phyloP scores from a whole-genome alignment of 2,113 vertebrate species.

The Hylia prasina region DNA sequence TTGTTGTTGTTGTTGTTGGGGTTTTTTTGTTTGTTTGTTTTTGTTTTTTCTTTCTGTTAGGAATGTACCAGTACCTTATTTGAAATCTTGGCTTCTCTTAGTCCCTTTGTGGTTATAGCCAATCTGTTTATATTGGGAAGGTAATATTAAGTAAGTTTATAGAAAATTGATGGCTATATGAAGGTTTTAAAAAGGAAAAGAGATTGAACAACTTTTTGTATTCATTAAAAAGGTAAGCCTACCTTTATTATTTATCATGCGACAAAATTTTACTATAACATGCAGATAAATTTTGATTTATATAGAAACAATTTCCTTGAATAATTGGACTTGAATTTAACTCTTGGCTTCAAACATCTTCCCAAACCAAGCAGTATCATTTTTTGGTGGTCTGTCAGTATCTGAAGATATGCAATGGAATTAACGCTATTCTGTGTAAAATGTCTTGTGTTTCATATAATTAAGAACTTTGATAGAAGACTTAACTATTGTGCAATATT shows the following conservation, averaged over 20 bases:
- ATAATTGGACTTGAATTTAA: background rate
- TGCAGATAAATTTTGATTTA: background rate
- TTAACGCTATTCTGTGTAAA: background rate
- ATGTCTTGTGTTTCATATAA: background rate
- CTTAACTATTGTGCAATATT: background rate
- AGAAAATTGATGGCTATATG: background rate
- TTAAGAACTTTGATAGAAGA: background rate
- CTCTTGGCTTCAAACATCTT: background rate
- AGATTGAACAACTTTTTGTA: background rate
- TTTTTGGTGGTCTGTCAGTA: background rate
- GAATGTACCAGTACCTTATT: background rate
- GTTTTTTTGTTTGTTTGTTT: too few species aligned
- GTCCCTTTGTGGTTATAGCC: background rate
- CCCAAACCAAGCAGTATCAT: background rate
- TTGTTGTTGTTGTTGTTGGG: too few species aligned
- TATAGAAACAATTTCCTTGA: background rate
- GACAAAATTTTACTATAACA: background rate
- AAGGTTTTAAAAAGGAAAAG: background rate
- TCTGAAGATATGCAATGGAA: background rate
- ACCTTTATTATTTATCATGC: background rate
- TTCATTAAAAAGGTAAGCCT: background rate
- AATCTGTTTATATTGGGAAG: background rate
- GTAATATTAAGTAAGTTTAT: background rate
- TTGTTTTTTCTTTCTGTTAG: background rate
- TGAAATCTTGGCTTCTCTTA: background rate